Evolutionary conservation across 2,888 invertebrate genomes (phyloP).

Genomic region (Netelia virgata): DNA sequence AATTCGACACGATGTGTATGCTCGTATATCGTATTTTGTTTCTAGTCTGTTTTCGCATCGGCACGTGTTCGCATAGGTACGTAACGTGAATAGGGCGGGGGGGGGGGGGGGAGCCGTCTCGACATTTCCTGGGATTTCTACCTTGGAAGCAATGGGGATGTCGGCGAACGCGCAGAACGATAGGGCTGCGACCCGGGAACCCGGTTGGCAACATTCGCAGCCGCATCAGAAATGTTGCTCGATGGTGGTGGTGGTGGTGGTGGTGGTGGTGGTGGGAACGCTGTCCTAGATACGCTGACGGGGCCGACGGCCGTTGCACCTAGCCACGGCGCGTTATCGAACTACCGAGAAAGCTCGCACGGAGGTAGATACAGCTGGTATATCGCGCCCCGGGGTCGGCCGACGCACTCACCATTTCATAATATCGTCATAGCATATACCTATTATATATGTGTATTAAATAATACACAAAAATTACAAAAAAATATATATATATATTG

Average conservation of each 20-base stretch:
- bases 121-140: background rate
- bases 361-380: constrained; percentile 72
- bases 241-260: constrained; percentile 67
- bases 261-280: constrained; percentile 69
- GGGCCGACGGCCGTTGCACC: constrained; percentile 82
- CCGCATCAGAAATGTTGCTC: constrained; percentile 58
- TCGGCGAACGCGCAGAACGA: background rate
- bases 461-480: background rate
- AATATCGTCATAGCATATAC: constrained; percentile 19
- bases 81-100: constrained; percentile 40
- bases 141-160: background rate
- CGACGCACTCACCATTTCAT: constrained; percentile 42
- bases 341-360: constrained; percentile 75
- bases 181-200: constrained; percentile 44
- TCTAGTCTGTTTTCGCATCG: too few relatives aligned
- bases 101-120: constrained; percentile 56
- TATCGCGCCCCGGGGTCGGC: constrained; percentile 42
- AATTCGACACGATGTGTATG: too few relatives aligned
- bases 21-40: too few relatives aligned
- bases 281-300: constrained; percentile 81
- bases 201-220: constrained; percentile 61
- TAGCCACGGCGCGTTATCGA: constrained; percentile 77
- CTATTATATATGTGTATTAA: background rate
- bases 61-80: too few relatives aligned
- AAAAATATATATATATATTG: too few relatives aligned